Percentiles rank a stretch among this genome's conserved stretches.
Conservation (phyloP, 2,113 vertebrate species). For the Chaetorhynchus papuensis region DNA sequence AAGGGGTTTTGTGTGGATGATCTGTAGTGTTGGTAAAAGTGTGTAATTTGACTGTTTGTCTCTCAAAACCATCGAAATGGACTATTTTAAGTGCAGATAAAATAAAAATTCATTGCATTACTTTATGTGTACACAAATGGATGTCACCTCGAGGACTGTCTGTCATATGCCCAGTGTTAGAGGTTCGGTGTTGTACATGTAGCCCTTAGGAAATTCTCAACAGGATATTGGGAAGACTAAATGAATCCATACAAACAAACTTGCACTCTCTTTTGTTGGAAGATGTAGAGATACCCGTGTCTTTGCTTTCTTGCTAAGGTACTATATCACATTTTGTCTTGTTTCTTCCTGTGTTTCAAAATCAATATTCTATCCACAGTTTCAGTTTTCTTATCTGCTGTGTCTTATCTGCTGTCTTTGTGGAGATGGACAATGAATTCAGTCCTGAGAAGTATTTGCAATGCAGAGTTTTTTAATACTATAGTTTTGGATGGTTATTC, state of each 20-base stretch:
- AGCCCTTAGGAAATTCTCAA: not conserved
- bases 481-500: not conserved
- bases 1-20: not conserved
- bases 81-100: not conserved
- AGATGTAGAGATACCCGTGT: not conserved
- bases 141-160: not conserved
- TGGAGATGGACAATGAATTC: not conserved
- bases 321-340: not conserved
- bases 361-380: slow-evolving; percentile 2
- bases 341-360: slow-evolving; percentile 18
- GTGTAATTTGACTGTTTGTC: not conserved
- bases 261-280: not conserved
- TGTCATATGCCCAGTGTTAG: rapidly evolving
- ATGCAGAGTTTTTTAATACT: not conserved
- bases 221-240: not conserved
- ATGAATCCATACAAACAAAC: not conserved
- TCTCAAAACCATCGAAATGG: not conserved
- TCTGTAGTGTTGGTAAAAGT: not conserved
- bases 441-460: not conserved
- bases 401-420: not conserved
- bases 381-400: slow-evolving; percentile 1
- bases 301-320: not conserved
- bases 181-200: not conserved
- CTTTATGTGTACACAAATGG: not conserved
- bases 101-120: not conserved